Percentiles rank a stretch among this genome's conserved stretches.
Conservation (phyloP, 1,140 invertebrate species). For the Araneus ventricosus region DNA sequence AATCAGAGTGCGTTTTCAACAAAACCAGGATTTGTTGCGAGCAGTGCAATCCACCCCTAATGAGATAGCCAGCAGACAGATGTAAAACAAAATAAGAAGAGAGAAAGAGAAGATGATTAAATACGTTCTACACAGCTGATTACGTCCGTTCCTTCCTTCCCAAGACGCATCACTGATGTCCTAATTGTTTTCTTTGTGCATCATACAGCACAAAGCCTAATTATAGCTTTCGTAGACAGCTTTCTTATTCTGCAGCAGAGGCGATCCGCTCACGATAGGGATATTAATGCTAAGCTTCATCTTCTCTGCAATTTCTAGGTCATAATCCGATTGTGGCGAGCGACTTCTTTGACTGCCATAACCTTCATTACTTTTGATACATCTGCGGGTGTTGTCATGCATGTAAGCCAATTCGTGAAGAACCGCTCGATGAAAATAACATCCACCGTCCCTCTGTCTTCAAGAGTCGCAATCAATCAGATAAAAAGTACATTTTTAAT, state of each 20-base stretch:
- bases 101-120: constrained; percentile 51
- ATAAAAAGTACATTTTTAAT: neutral
- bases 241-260: constrained; percentile 10
- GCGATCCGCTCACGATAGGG: constrained; percentile 33
- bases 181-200: constrained; percentile 46
- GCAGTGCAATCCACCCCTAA: constrained; percentile 44
- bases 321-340: constrained; percentile 22
- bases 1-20: constrained; percentile 47
- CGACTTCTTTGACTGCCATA: constrained; percentile 8
- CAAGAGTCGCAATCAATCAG: neutral
- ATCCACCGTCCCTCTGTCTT: neutral
- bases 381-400: constrained; percentile 15
- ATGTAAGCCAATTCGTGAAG: neutral
- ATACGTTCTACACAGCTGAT: constrained; percentile 59
- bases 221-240: constrained; percentile 51
- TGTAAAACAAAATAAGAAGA: constrained; percentile 32
- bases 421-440: neutral
- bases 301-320: constrained; percentile 27
- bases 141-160: constrained; percentile 41
- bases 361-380: constrained; percentile 28
- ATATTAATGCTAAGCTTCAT: constrained; percentile 29
- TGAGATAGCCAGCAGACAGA: constrained; percentile 48
- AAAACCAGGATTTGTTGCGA: constrained; percentile 42
- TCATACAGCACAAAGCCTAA: constrained; percentile 63
- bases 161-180: constrained; percentile 47